phyloP scores from a whole-genome alignment of 1,140 invertebrate species.

The Calosoma granatense region DNA sequence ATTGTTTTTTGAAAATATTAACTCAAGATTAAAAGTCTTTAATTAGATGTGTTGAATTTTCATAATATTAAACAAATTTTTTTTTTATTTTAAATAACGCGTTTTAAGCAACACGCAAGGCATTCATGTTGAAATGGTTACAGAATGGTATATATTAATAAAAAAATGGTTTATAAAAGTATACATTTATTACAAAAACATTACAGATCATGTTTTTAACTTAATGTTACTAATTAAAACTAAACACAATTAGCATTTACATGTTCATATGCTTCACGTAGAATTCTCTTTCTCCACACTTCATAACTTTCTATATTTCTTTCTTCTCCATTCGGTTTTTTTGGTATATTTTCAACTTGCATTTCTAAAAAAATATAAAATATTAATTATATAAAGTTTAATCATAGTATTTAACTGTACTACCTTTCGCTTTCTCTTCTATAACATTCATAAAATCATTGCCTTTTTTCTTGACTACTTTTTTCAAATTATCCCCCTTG shows the following conservation, averaged over 20 bases:
- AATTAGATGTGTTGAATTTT: too few relatives aligned
- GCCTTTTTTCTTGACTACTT: not conserved
- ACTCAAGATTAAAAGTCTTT: too few relatives aligned
- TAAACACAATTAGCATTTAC: not conserved
- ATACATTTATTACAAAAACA: not conserved
- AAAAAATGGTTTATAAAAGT: not conserved
- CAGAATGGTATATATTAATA: not conserved
- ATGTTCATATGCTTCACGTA: not conserved
- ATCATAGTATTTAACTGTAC: not conserved
- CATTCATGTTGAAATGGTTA: too few relatives aligned
- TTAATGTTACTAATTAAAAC: too few relatives aligned
- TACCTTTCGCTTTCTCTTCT: slow-evolving; percentile 1
- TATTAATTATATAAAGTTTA: not conserved
- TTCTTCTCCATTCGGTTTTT: not conserved
- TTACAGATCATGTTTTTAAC: not conserved
- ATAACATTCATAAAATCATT: not conserved
- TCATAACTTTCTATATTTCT: not conserved
- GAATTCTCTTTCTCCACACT: not conserved
- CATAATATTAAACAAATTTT: too few relatives aligned
- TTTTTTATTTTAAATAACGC: too few relatives aligned
- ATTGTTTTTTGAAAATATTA: too few relatives aligned
- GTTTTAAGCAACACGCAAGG: too few relatives aligned
- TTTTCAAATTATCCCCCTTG: not conserved
- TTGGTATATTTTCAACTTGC: not conserved
- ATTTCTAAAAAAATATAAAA: not conserved